Percentiles rank a stretch among this genome's conserved stretches.
Conservation (phyloP, 2,888 invertebrate species). For the Agrotis ipsilon region DNA sequence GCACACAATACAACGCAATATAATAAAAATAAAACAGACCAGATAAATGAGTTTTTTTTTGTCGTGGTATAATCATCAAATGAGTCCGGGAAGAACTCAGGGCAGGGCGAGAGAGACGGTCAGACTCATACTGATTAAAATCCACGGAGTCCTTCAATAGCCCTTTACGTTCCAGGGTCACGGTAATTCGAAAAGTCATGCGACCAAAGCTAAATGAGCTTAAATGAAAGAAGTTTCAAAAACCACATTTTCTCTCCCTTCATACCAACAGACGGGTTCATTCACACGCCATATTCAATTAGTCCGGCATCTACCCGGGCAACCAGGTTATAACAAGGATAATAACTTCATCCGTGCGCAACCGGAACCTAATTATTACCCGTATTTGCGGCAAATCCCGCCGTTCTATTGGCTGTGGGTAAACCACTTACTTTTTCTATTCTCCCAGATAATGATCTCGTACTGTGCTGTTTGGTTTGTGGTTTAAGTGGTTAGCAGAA, state of each 20-base stretch:
- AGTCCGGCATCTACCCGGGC: slow-evolving; percentile 4
- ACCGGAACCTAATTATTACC: slow-evolving; percentile 45
- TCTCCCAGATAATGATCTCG: slow-evolving; percentile 64
- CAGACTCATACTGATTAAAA: too few species aligned
- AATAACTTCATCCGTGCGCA: slow-evolving; percentile 33
- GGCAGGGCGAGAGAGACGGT: too few species aligned
- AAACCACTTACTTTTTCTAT: slow-evolving; percentile 70
- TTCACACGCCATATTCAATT: slow-evolving; percentile 26
- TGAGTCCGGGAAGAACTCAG: too few species aligned
- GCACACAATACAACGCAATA: too few species aligned
- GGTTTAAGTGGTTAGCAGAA: neutral
- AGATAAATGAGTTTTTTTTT: too few species aligned
- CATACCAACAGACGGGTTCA: neutral
- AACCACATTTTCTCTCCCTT: neutral
- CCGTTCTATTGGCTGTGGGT: slow-evolving; percentile 57
- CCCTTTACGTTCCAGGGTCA: too few species aligned
- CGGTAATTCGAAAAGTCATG: too few species aligned
- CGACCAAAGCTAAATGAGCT: neutral
- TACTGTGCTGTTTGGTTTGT: slow-evolving; percentile 40
- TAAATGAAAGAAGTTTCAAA: neutral
- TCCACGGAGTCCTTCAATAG: too few species aligned
- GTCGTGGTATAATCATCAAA: too few species aligned
- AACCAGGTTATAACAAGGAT: slow-evolving; percentile 31
- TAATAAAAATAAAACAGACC: too few species aligned
- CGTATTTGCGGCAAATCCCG: slow-evolving; percentile 33